phyloP scores from a whole-genome alignment of 1,140 invertebrate species.

The Amyelois transitella region DNA sequence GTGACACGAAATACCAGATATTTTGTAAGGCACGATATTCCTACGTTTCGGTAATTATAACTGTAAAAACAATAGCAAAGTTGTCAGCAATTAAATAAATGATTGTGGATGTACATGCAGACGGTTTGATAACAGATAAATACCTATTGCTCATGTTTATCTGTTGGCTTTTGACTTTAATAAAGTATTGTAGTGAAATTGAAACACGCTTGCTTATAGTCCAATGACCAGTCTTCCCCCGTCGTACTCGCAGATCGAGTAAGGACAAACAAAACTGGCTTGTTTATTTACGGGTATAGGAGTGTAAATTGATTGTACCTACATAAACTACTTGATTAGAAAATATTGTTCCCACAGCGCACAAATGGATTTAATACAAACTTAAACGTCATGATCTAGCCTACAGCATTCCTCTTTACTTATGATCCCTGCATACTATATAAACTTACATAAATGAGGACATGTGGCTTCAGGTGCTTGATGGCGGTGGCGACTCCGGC shows the following conservation, averaged over 20 bases:
- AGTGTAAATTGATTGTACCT: too few species aligned
- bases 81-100: not conserved
- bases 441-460: conserved; percentile 83
- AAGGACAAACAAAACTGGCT: not conserved
- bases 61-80: not conserved
- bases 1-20: too few species aligned
- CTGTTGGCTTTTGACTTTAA: not conserved
- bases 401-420: too few species aligned
- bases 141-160: not conserved
- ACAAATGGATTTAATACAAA: too few species aligned
- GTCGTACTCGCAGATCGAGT: not conserved
- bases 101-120: not conserved
- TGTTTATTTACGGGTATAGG: too few species aligned
- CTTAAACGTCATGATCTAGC: too few species aligned
- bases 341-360: too few species aligned
- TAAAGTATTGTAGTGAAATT: not conserved
- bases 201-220: not conserved
- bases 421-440: too few species aligned
- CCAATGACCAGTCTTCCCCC: not conserved
- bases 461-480: conserved; percentile 87
- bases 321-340: too few species aligned
- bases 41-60: too few species aligned
- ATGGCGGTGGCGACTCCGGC: conserved; percentile 91
- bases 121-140: not conserved
- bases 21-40: too few species aligned